phyloP scores from a whole-genome alignment of 2,797 vertebrate genomes.

The Scyliorhinus canicula region DNA sequence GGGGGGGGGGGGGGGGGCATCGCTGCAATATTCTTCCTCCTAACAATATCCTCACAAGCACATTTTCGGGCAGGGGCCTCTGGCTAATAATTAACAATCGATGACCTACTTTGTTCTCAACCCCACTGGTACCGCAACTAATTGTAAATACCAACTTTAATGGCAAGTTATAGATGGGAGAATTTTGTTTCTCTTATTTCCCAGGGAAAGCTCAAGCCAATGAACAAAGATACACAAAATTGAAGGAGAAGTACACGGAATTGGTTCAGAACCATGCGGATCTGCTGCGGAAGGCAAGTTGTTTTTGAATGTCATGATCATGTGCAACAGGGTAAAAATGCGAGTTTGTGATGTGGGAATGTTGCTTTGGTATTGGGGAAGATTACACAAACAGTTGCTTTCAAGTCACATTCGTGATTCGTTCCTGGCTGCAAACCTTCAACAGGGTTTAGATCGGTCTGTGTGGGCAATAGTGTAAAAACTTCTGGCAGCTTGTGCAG shows the following conservation, averaged over 20 bases:
- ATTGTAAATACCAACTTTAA: neutral
- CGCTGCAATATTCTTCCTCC: no score
- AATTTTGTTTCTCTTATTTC: constrained; percentile 16
- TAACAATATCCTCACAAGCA: neutral
- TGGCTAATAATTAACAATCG: neutral
- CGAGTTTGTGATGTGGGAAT: no score
- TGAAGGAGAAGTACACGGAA: constrained; percentile 94
- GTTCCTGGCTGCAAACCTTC: neutral
- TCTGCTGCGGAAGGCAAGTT: constrained; percentile 84
- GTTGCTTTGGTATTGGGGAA: neutral
- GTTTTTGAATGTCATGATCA: neutral
- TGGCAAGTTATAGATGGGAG: neutral
- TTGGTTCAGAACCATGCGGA: constrained; percentile 91
- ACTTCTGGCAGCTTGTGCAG: neutral
- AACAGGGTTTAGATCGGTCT: neutral
- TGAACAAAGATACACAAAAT: constrained; percentile 91
- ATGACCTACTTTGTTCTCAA: neutral
- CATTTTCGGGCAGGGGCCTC: neutral
- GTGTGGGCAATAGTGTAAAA: neutral
- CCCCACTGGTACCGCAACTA: neutral
- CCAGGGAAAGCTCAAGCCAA: constrained; percentile 88
- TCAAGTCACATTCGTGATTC: neutral
- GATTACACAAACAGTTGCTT: neutral
- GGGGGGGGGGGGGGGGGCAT: no score
- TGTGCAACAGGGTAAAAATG: neutral